Base-by-base conservation (phyloP, 1,140 invertebrate genomes). In the Apis mellifera region DNA sequence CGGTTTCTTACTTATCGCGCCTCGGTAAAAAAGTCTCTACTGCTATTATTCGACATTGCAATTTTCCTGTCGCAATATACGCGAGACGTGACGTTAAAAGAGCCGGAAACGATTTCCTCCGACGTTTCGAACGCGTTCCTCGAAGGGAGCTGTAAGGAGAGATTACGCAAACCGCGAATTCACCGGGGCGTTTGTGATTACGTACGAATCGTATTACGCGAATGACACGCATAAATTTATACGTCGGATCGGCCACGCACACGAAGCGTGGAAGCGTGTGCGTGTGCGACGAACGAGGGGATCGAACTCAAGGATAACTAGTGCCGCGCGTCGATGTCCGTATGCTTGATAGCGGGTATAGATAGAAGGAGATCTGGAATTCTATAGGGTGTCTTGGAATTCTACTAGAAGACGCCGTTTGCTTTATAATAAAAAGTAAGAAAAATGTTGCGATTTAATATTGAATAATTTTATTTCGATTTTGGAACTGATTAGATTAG, bases 291-390 rank as follows among this genome's bases (percentile, higher is more conserved):
- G 60, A 72, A 68, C 83, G 74, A 74, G 88, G 89, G 91, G 87
- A 92, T 91, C 88, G 89, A 90, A 92, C 92, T 93, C 92, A 93
- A 93, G 92, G 92, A 93, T 92, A 93, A 93, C 92, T 88, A 87
- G 92, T 90, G 79, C 70, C 69, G 60, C 59, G 48, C 21, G 73
- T 54, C 82, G 79, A 78, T 73, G 82, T 73, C 57, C 79, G 69
- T 54, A 72, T 69, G 69, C 59, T 54, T 74, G 69, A 60, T 57
- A 70, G 68, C 65, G 57, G 55, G 55, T 23, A 5, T 52, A 57
- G 73, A 42, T 42, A 42, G 60, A 84, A 68, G 80, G 76, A 84
- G 77, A 84, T 80, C 12, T 54, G 52, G 48, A 66, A 69, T 74
- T 73, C 74, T 83, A 68, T 32, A 59, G 23, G 66, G 68, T 71